Percentiles rank a stretch among this genome's conserved stretches.
Evolutionary conservation across 64 coral and sea anemone genomes (phyloP).

Genomic region (Stichodactyla helianthus): DNA sequence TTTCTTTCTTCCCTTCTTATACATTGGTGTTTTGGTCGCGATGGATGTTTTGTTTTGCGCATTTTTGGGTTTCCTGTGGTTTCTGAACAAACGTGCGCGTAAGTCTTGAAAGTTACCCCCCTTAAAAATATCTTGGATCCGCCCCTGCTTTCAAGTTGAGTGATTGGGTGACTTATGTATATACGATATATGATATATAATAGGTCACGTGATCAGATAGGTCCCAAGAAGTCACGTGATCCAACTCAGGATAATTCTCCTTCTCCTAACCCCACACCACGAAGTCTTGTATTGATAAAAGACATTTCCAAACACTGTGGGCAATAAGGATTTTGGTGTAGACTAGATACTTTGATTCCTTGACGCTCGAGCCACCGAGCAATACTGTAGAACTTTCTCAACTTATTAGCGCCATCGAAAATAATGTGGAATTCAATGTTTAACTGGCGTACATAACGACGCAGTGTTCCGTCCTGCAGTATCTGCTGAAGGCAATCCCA

Average conservation of each 20-base stretch:
- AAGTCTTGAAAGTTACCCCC: no score
- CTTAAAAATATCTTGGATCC: no score
- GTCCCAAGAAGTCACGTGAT: no score
- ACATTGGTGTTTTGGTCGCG: no score
- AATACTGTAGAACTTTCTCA: constrained; percentile 72
- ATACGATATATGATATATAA: no score
- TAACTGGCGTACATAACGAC: constrained; percentile 62
- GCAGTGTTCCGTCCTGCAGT: constrained; percentile 70
- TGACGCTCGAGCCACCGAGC: constrained; percentile 85
- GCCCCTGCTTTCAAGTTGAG: no score
- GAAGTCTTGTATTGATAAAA: constrained; percentile 81
- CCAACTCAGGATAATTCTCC: constrained; percentile 1
- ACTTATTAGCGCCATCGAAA: background rate
- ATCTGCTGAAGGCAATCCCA: constrained; percentile 93
- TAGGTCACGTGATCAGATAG: no score
- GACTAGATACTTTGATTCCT: constrained; percentile 62
- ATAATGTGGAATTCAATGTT: constrained; percentile 72
- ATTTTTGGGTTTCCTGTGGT: no score
- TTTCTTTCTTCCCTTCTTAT: no score
- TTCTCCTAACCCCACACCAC: background rate
- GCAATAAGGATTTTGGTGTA: constrained; percentile 75
- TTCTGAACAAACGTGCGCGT: no score
- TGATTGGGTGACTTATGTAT: no score
- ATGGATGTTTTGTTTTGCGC: no score
- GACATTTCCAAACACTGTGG: constrained; percentile 80